Percentiles rank a stretch among this genome's conserved stretches.
Evolutionary conservation across 2,888 invertebrate species (phyloP).

Genomic region (Agonopterix heracliana): DNA sequence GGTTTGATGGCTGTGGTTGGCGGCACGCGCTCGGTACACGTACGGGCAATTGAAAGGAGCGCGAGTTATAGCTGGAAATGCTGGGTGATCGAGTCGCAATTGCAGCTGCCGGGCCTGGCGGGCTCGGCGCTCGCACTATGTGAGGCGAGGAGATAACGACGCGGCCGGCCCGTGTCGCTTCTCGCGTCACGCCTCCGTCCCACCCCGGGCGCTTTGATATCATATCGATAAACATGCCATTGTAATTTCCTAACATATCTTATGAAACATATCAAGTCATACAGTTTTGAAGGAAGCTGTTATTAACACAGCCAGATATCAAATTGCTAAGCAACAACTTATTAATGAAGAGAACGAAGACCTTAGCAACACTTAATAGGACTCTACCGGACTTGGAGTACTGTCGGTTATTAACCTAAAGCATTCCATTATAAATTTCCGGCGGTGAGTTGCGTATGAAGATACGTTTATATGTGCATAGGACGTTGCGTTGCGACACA

Average conservation of each 20-base stretch:
- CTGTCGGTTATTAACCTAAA: constrained; percentile 59
- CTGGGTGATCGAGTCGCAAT: constrained; percentile 52
- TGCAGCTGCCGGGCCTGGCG: constrained; percentile 47
- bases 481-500: constrained; percentile 54
- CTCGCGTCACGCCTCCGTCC: constrained; percentile 37
- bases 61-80: constrained; percentile 63
- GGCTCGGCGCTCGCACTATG: constrained; percentile 37
- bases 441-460: constrained; percentile 53
- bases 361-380: constrained; percentile 37
- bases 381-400: constrained; percentile 37
- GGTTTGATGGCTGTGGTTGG: constrained; percentile 48
- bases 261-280: background rate
- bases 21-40: constrained; percentile 63
- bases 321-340: background rate
- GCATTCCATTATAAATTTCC: constrained; percentile 56
- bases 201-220: constrained; percentile 20
- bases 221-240: constrained; percentile 19
- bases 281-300: background rate
- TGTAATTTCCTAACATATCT: constrained; percentile 15
- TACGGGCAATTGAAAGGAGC: constrained; percentile 65
- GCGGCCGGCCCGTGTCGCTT: constrained; percentile 32
- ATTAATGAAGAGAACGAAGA: constrained; percentile 23
- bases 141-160: constrained; percentile 30
- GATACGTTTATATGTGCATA: constrained; percentile 31
- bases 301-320: background rate